Conservation (phyloP, 2,797 vertebrate species). For the Hozukius guyotensis region DNA sequence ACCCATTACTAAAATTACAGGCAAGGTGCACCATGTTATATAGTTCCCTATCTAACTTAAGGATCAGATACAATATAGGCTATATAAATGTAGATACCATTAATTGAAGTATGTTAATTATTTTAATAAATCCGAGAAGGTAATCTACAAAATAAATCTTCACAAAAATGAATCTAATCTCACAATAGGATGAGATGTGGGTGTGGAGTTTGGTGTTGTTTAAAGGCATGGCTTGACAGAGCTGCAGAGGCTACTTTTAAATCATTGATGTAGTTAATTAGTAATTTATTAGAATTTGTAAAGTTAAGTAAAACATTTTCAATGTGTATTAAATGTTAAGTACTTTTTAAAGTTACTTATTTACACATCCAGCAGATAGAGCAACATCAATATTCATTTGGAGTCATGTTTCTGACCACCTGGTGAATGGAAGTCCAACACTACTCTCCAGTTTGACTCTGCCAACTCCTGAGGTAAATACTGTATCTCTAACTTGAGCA, state of each 20-base stretch:
- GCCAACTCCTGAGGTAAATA: not conserved
- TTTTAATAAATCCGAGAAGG: not conserved
- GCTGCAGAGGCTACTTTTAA: not conserved
- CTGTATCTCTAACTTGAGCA: not conserved
- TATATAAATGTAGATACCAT: not conserved
- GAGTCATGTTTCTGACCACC: too few species aligned
- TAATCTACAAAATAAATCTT: not conserved
- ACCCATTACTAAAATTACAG: not conserved
- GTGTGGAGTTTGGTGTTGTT: not conserved
- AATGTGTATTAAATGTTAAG: not conserved
- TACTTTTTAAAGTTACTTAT: too few species aligned
- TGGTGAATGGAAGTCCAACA: not conserved
- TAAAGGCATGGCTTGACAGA: not conserved
- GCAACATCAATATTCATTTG: too few species aligned
- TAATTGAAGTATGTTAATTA: not conserved
- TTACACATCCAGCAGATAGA: too few species aligned
- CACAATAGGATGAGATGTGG: not conserved
- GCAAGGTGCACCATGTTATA: not conserved
- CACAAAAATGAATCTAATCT: not conserved
- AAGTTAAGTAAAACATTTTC: not conserved
- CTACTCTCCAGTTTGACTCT: not conserved
- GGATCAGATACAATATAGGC: not conserved
- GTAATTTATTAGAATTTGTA: not conserved
- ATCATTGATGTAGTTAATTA: not conserved
- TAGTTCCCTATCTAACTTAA: not conserved